Conservation (phyloP, 2,113 vertebrate species). For the Carettochelys insculpta region DNA sequence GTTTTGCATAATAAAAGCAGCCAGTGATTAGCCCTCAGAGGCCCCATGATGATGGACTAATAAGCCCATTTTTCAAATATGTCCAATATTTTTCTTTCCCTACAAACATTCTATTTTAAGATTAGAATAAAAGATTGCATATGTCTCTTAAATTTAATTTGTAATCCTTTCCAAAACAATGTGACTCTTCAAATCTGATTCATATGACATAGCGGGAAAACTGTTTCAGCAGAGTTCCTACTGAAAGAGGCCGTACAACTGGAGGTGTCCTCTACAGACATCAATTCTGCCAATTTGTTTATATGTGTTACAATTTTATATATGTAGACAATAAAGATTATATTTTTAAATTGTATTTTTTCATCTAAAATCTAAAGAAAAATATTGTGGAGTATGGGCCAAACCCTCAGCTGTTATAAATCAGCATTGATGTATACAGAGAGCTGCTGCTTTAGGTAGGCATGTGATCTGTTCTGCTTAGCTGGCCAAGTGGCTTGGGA, state of each 20-base stretch:
- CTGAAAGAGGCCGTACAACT: too few species aligned
- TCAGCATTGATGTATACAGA: background rate
- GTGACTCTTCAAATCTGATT: background rate
- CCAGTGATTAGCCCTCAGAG: conserved; percentile 52
- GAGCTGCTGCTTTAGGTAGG: background rate
- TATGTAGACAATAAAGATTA: accelerated
- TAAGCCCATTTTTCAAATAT: conserved; percentile 47
- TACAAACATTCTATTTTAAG: conserved; percentile 24
- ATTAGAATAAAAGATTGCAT: too few species aligned
- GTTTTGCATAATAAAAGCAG: conserved; percentile 69
- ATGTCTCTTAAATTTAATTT: background rate
- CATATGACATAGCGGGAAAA: too few species aligned
- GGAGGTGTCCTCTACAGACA: too few species aligned
- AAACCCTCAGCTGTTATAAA: background rate
- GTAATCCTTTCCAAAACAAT: background rate
- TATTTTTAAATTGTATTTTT: background rate
- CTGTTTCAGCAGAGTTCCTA: too few species aligned
- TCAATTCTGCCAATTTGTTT: background rate
- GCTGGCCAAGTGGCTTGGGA: background rate
- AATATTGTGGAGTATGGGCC: background rate
- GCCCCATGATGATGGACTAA: conserved; percentile 62
- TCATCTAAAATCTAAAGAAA: background rate
- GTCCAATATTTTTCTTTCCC: conserved; percentile 25
- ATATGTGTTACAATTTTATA: background rate
- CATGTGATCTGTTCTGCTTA: background rate